phyloP scores from a whole-genome alignment of 1,140 invertebrate species.

The Lasioglossum albipes region DNA sequence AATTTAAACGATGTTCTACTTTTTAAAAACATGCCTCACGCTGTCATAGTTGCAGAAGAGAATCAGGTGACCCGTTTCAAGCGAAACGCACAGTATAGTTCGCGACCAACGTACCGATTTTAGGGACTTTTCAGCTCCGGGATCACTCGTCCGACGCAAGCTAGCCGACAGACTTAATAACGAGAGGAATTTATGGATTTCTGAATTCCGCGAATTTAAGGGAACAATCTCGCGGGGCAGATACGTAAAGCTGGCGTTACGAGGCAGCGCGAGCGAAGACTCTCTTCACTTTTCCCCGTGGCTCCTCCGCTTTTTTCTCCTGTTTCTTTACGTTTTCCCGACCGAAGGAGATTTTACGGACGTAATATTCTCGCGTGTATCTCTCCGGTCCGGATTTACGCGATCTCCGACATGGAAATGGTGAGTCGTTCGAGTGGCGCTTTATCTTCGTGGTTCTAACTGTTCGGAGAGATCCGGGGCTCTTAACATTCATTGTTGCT shows the following conservation, averaged over 20 bases:
- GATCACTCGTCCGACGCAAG: too few species aligned
- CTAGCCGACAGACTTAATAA: neutral
- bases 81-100: too few species aligned
- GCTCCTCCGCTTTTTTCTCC: neutral
- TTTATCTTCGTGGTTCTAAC: neutral
- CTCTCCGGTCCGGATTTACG: neutral
- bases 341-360: conserved; percentile 15
- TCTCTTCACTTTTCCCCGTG: too few species aligned
- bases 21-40: too few species aligned
- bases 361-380: conserved; percentile 24
- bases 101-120: too few species aligned
- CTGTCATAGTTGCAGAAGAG: too few species aligned
- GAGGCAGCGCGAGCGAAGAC: neutral
- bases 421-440: conserved; percentile 8
- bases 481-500: neutral
- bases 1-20: too few species aligned
- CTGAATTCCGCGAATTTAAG: conserved; percentile 7
- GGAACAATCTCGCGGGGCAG: neutral
- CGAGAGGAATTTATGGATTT: neutral
- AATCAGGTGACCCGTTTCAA: too few species aligned
- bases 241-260: neutral
- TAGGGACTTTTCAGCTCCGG: too few species aligned
- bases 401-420: neutral
- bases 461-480: neutral
- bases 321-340: neutral